Evolutionary conservation across 2,888 invertebrate genomes (phyloP), one percentile per base, ranked within the genome.

Genomic region (Drosophila mettleri): DNA sequence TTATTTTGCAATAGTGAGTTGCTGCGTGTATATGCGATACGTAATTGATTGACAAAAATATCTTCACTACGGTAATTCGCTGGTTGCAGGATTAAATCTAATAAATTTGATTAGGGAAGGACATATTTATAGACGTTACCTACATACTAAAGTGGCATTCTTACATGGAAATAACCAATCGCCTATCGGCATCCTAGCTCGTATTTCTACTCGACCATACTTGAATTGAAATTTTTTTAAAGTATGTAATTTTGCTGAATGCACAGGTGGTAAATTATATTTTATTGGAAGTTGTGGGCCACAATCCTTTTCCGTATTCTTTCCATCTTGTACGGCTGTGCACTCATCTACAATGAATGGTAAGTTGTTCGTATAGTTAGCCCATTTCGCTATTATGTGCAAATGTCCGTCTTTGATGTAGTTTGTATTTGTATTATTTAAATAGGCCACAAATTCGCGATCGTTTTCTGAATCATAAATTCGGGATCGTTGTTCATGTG

Each of bases 111-210:
- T 18, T 12, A 16, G 1, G 3, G 5, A 10, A 18, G 6, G 0
- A 6, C n/a, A n/a, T n/a, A n/a, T n/a, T n/a, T n/a, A n/a, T n/a
- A n/a, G n/a, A n/a, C n/a, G n/a, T n/a, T n/a, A n/a, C n/a, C n/a
- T n/a, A n/a, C n/a, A n/a, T n/a, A n/a, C n/a, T n/a, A n/a, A n/a
- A n/a, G n/a, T n/a, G 6, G 27, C 16, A 18, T 29, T 70, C 66
- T 59, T 27, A 79, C 79, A 62, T 16, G 71, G 69, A 8, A 55
- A 64, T 4, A 79, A 41, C 67, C 69, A 79, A 36, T 69, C 62
- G 2, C 74, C 79, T 0, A 52, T 31, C 1, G 79, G 64, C 51
- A 78, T 38, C 6, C 29, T 18, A 16, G 62, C 66, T 1, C 43
- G 43, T 1, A 76, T 43, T 54, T 74, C 74, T 8, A 79, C 53